Conservation (phyloP, 1,140 invertebrate genomes). For the Tachypleus tridentatus region DNA sequence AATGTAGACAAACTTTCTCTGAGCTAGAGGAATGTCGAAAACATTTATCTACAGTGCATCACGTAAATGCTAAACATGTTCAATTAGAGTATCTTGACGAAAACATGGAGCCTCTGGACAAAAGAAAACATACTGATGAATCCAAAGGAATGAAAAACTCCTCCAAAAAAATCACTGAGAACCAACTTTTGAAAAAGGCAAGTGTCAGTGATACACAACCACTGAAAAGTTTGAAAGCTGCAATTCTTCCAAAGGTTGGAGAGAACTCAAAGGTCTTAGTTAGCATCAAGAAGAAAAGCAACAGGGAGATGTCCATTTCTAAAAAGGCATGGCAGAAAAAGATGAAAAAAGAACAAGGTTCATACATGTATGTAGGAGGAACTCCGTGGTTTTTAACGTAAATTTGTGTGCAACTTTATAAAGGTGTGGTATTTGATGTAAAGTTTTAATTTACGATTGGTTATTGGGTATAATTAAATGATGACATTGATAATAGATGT, state of each 20-base stretch:
- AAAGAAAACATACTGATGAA: not conserved
- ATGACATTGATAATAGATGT: not conserved
- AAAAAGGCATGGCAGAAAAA: constrained; percentile 20
- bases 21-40: constrained; percentile 3
- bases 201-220: no score
- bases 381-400: not conserved
- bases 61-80: not conserved
- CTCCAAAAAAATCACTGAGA: not conserved
- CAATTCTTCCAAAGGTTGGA: no score
- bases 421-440: not conserved
- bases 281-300: not conserved
- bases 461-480: not conserved
- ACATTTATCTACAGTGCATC: constrained; percentile 1
- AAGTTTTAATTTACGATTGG: not conserved
- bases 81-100: no score
- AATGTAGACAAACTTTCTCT: constrained; percentile 12
- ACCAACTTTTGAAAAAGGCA: no score
- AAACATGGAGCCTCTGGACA: no score
- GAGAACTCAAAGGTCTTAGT: not conserved
- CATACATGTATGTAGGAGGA: constrained; percentile 21
- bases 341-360: constrained; percentile 16
- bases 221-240: constrained; percentile 3
- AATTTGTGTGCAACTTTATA: not conserved
- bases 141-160: not conserved
- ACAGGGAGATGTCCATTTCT: constrained; percentile 9